Evolutionary conservation across 2,113 vertebrate genomes (phyloP), one percentile per base, ranked within the genome.

Genomic region (Neogale vison): DNA sequence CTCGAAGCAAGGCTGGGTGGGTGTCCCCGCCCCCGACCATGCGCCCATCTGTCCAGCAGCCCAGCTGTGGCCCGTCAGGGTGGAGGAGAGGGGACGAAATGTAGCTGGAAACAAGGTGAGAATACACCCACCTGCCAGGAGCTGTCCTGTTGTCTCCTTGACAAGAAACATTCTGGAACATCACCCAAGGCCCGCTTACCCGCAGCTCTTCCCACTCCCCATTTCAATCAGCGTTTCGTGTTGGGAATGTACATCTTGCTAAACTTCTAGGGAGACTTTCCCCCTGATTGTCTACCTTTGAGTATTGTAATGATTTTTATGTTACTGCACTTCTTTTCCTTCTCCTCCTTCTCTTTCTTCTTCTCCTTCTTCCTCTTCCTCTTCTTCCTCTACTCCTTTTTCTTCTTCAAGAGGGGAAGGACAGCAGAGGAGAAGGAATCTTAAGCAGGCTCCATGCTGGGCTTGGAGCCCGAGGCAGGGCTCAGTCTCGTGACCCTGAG

Each of bases 81-180:
- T 5, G 4, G n/a, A 24, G 55, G 18, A 45, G 47, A 34, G 36
- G 34, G 26, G 47, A 29, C 5, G 9, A n/a, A n/a, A 47, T 10
- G 10, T n/a, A 26, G n/a, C 86, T 34, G 26, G 47, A 24, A 36
- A 59, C 10, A 15, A 6, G 31, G 23, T 17, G 12, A 76, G 55
- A 39, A n/a, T 20, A 74, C 23, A 11, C 20, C n/a, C 20, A 21
- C 77, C 67, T 50, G 39, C 42, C 14, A 1, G 20, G 42, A 50
- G 21, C 14, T 12, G 1, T 7, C 34, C 88, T 21, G 17, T 14
- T 18, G 24, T 55, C 24, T 42, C 18, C 11, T 77, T 0, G 0
- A 39, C 80, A 39, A 34, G 10, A 29, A 36, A n/a, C 2, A 24
- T 5, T 10, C 57, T 2, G 3, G 26, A 59, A 34, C 69, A 6